A percentile compares a stretch with the other conserved stretches of the same genome.
phyloP scores from a whole-genome alignment of 2,113 vertebrate genomes.

The Pteronura brasiliensis region DNA sequence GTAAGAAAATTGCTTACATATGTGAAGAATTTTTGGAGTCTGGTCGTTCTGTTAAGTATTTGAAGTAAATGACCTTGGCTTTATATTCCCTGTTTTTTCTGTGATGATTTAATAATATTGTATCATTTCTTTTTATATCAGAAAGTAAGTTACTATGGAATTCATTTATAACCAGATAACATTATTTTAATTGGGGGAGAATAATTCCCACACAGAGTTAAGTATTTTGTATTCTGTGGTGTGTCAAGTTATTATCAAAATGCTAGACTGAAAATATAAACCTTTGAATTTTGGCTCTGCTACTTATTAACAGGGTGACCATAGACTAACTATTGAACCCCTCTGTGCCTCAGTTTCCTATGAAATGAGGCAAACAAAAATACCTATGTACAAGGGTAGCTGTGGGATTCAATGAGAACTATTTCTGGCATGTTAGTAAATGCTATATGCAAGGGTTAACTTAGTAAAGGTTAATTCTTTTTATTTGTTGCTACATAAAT shows the following conservation, averaged over 20 bases:
- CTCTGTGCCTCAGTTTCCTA: constrained; percentile 14
- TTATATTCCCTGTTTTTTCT: neutral
- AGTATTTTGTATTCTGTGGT: neutral
- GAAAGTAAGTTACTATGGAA: neutral
- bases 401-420: neutral
- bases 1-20: neutral
- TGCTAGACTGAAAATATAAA: neutral
- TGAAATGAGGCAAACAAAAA: neutral
- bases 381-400: neutral
- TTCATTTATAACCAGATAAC: constrained; percentile 34
- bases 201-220: constrained; percentile 6
- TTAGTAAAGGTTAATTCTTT: neutral
- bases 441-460: neutral
- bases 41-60: neutral
- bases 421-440: constrained; percentile 25
- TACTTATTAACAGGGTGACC: neutral
- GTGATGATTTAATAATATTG: constrained; percentile 22
- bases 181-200: constrained; percentile 42
- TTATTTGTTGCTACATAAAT: constrained; percentile 4
- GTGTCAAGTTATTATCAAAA: constrained; percentile 31
- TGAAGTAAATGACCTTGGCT: neutral
- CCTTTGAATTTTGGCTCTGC: constrained; percentile 17
- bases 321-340: neutral
- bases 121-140: constrained; percentile 16
- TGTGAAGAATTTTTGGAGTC: neutral